phyloP scores from a whole-genome alignment of 2,888 invertebrate genomes.

The Chesias legatella region DNA sequence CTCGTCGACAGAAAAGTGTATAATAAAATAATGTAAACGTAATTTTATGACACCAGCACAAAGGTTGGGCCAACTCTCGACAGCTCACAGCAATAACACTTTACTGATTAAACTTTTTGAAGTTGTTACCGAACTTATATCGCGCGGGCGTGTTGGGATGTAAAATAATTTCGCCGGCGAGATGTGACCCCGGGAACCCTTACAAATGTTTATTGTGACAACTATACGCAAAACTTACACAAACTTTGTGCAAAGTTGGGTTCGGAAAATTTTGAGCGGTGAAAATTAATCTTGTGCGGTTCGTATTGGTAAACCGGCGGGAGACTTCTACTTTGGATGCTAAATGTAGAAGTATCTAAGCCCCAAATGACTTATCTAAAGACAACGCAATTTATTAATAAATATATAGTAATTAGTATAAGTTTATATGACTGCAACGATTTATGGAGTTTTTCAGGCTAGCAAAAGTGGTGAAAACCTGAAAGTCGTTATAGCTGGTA shows the following conservation, averaged over 20 bases:
- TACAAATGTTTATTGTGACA: constrained; percentile 26
- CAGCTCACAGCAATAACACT: constrained; percentile 27
- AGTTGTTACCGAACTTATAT: constrained; percentile 33
- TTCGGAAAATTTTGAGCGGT: not conserved
- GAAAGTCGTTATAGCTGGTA: too few species aligned
- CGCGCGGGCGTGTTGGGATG: constrained; percentile 26
- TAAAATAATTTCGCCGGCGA: constrained; percentile 28
- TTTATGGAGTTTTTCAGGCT: too few species aligned
- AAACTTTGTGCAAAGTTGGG: constrained; percentile 14
- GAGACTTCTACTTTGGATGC: too few species aligned
- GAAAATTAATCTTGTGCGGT: too few species aligned
- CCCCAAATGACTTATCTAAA: too few species aligned
- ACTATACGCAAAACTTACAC: constrained; percentile 16
- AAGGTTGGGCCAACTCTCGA: constrained; percentile 20
- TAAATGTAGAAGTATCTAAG: too few species aligned
- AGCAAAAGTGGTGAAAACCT: too few species aligned
- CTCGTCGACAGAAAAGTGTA: too few species aligned
- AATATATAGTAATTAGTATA: not conserved
- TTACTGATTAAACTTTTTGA: constrained; percentile 40
- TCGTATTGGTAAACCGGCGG: too few species aligned
- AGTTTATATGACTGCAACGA: too few species aligned
- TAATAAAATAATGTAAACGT: too few species aligned
- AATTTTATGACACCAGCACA: not conserved
- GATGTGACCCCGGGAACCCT: constrained; percentile 19
- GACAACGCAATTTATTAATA: not conserved